Conservation (phyloP, 2,797 vertebrate genomes). For the Eulemur mongoz region DNA sequence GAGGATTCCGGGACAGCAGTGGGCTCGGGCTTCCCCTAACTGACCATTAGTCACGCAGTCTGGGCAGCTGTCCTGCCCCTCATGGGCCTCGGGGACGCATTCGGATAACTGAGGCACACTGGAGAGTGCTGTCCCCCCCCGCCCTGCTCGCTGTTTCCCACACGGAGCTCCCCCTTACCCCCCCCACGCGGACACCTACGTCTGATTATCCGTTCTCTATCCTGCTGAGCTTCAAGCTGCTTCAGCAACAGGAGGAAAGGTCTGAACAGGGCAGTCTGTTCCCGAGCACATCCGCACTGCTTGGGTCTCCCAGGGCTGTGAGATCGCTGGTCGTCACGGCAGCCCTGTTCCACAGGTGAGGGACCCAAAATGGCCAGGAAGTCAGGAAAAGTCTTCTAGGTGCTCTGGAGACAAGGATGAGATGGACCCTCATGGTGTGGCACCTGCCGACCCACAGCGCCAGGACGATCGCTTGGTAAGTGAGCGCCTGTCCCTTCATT, state of each 20-base stretch:
- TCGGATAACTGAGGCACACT: fast-evolving
- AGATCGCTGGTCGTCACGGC: fast-evolving
- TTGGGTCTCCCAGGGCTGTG: no score
- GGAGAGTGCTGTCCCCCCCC: background rate
- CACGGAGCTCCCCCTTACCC: no score
- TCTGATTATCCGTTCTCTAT: fast-evolving
- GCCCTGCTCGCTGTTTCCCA: background rate
- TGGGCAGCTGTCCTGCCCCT: fast-evolving
- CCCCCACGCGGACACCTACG: fast-evolving
- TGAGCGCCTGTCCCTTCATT: background rate
- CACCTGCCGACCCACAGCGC: background rate
- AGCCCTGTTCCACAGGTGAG: fast-evolving
- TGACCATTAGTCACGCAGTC: background rate
- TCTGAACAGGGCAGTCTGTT: fast-evolving
- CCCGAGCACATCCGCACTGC: no score
- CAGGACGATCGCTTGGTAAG: background rate
- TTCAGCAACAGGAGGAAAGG: fast-evolving
- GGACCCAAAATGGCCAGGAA: background rate
- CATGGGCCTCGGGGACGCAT: no score
- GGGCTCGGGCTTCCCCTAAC: no score
- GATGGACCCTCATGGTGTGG: fast-evolving
- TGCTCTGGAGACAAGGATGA: fast-evolving
- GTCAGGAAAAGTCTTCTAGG: no score
- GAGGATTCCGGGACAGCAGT: fast-evolving
- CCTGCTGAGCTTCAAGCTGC: background rate